Base-by-base conservation (phyloP, 2,797 vertebrate genomes). In the Coregonus suidteri region DNA sequence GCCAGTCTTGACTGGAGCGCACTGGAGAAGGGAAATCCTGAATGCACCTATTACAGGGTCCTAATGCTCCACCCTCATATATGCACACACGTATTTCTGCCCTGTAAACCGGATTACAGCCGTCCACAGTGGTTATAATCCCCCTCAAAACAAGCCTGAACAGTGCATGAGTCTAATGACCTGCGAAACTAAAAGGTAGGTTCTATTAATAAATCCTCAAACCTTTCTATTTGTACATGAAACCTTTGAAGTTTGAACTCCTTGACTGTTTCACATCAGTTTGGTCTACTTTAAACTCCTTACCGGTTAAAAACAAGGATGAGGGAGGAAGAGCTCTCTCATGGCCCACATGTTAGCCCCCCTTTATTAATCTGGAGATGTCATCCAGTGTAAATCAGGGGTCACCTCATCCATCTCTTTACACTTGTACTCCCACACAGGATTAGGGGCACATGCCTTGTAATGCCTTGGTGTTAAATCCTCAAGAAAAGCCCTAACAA, bases 31-130 rank as follows among this genome's bases (percentile, higher is more conserved):
- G 83, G 74, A 84, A 74, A 72, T 62, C 66, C 71, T 71, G 64
- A 18, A 82, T 79, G 83, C 85, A 77, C 77, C 91, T 90, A 82
- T 90, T 86, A 82, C 83, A 51, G 90, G 92, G 90, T 92, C 91
- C 91, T 90, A 89, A 89, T 83, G 84, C 90, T 89, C 88, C 78
- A 71, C 80, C 3, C n/a, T 14, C 70, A 77, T 67, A 37, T 75
- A 47, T 34, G 76, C 11, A 31, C 20, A 47, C 73, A 78, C 72
- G 76, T 35, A 76, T 80, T 84, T 82, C 72, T 71, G 65, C 30
- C 66, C 67, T 18, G 66, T 77, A 71, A 83, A 82, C 80, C 79
- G 80, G 91, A 91, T 90, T 90, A 90, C 78, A 77, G 73, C 18
- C 72, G 84, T 89, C 73, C 77, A 16, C 11, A 64, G 52, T 66